Evolutionary conservation across 2,797 vertebrate species (phyloP), one percentile per base, ranked within the genome.

Genomic region (Halcyon badia): DNA sequence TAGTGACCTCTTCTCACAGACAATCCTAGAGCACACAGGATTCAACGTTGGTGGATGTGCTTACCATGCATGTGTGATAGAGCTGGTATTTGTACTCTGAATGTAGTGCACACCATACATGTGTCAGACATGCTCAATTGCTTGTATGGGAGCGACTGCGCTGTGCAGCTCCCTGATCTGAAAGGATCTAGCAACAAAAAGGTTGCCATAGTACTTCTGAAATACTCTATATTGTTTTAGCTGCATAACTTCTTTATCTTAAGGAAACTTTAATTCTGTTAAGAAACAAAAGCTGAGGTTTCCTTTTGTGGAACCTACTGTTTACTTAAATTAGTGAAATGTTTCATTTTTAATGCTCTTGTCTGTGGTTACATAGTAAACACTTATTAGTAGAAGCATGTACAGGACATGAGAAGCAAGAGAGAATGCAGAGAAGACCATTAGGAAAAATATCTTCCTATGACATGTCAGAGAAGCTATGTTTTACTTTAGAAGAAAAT

Each of bases 111-210:
- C 25, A 6, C 14, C 22, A 7, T 19, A 19, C 69, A 18, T 7
- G n/a, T 41, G 49, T 61, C 71, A 46, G 68, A 33, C 10, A 3
- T 1, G 2, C 37, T 65, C 11, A 0, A 3, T 3, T 31, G 75
- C 31, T 35, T 1, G 1, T 25, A 9, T 0, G 2, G 77, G 30
- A 87, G 39, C 0, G 1, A 58, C 62, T 10, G 10, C 0, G 5
- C 16, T 18, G 19, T 14, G 14, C 65, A 49, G 33, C 22, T 44
- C 46, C n/a, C 20, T 4, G 1, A 2, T 5, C 41, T 13, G 9
- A 58, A 54, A 37, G 70, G 25, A 79, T 18, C 31, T 30, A 20
- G 8, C 1, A 11, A 41, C 37, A 33, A n/a, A 58, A 46, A 57
- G 35, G 46, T 22, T 65, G 37, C 28, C 28, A 26, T 16, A 56